Evolutionary conservation across 2,888 invertebrate genomes (phyloP), one percentile per base, ranked within the genome.

Genomic region (Brachyptera risi): DNA sequence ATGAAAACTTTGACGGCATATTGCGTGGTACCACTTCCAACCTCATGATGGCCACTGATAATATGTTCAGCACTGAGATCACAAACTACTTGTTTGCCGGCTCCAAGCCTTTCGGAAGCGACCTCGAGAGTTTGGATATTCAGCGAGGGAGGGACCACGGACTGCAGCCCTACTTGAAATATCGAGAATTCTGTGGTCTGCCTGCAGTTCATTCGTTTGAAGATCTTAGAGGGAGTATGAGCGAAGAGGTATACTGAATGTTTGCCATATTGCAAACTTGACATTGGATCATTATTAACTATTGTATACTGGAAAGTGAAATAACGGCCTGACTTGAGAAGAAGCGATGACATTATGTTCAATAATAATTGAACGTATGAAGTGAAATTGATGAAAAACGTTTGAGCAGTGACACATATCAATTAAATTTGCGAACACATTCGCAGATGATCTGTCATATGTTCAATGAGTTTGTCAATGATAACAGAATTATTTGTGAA

Each of bases 81-180:
- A 69, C 68, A 26, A 66, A 69, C 44, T 68, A 66, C 57, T 65
- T 71, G 40, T 71, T 71, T 63, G 66, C 69, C 56, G 65, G 65
- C 23, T 58, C 63, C 2, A 63, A 63, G 15, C 58, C 62, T 2
- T 71, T 69, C 63, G 71, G 71, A 9, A 66, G 70, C 66, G 71
- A 72, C 50, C 63, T 71, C 38, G 68, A 67, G 24, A 65, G 70
- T 2, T 58, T 72, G 50, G 70, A 71, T 56, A 67, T 72, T 50
- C 72, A 72, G 62, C 63, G 73, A 19, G 69, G 65, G 11, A 65
- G 69, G 24, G 69, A 69, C 58, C 69, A 69, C 63, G 70, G 68
- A 5, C 23, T 69, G 7, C 63, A 66, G 7, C 61, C 64, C 2
- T 69, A 69, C 56, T 67, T 68, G 31, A 49, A 59, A 4, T 69